Conservation (phyloP, 2,113 vertebrate species). For the Chaenogobius annularis region DNA sequence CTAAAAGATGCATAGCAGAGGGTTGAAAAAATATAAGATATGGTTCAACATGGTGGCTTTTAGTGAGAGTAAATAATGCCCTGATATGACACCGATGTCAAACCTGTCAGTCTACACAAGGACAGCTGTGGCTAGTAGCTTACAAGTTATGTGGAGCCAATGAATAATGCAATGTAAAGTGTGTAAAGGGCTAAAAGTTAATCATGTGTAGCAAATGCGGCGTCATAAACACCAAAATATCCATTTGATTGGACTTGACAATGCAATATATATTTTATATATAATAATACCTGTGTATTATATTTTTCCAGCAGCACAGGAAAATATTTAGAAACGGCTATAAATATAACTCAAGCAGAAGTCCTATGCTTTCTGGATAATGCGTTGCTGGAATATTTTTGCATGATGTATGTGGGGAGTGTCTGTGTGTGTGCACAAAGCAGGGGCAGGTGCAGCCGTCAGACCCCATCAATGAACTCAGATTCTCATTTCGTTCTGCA, state of each 20-base stretch:
- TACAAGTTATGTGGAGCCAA: no score
- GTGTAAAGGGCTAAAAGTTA: no score
- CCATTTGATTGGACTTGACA: no score
- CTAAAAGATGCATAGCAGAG: not conserved
- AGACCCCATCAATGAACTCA: conserved; percentile 34
- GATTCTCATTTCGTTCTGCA: conserved; percentile 42
- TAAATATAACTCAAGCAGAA: not conserved
- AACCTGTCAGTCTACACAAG: not conserved
- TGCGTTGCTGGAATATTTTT: conserved; percentile 38
- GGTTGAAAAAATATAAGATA: not conserved
- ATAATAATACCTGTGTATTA: no score
- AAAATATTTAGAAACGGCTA: not conserved
- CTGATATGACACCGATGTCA: no score
- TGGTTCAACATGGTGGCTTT: not conserved
- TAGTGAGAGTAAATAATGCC: not conserved
- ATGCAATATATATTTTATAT: no score
- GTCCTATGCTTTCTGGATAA: conserved; percentile 33
- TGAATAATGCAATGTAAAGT: not conserved
- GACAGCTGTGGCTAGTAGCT: no score
- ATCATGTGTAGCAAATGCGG: no score
- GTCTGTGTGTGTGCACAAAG: conserved; percentile 45
- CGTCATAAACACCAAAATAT: no score
- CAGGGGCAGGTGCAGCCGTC: conserved; percentile 41
- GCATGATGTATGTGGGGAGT: conserved; percentile 44
- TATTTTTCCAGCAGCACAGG: not conserved